Base-by-base conservation (phyloP, 2,888 invertebrate genomes). In the Marronus borbonicus region DNA sequence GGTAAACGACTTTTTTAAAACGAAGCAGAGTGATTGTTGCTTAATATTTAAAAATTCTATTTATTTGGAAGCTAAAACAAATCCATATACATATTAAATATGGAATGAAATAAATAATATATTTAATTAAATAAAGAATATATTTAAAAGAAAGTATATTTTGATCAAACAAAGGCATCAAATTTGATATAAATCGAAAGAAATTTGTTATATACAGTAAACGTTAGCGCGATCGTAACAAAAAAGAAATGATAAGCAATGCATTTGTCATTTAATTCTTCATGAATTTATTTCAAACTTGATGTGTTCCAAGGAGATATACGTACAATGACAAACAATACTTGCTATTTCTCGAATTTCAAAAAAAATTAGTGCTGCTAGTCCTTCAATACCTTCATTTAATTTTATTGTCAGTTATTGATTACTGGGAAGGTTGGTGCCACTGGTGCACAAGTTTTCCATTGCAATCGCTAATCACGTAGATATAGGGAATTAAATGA, bases 1-100 rank as follows among this genome's bases (percentile, higher is more conserved):
- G 52, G 70, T 70, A 70, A 70, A 31, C 5, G 55, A 70, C 44
- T 66, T 69, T 70, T 70, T 70, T 68, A 68, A 49, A 70, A 36
- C 70, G 55, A 55, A 28, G 7, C 49, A 68, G 39, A n/a, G 8
- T n/a, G 52, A 52, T 52, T 70, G 36, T 66, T 66, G 65, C 65
- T 66, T 66, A 44, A 66, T 20, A 52, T 52, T 70, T 70, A 55
- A 28, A 70, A 14, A 36, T 31, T 70, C 55, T 70, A 70, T 55
- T 52, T 55, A 70, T 58, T 28, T 70, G 4, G 36, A 66, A 44
- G 10, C 36, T 10, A 44, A 36, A 65, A 8, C n/a, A 31, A 31
- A 52, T 68, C 10, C 2, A 50, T 69, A 52, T 50, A 52, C 14
- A 64, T 44, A 66, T 66, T 14, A 65, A 2, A 65, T 65, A 65